phyloP scores from a whole-genome alignment of 2,113 vertebrate species.

The Melanerpes aurifrons region DNA sequence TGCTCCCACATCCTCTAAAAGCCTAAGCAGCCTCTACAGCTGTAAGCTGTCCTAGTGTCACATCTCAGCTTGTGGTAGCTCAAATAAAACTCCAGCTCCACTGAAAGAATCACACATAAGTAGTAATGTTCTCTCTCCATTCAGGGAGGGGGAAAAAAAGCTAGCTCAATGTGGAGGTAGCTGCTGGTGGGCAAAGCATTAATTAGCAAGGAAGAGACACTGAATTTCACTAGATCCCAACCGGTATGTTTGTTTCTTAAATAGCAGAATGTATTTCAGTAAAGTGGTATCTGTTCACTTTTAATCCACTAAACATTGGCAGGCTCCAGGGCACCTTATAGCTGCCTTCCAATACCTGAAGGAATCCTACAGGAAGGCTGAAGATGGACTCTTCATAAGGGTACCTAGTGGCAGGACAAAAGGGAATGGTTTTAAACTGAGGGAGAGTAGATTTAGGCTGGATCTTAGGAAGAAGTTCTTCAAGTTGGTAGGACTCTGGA shows the following conservation, averaged over 20 bases:
- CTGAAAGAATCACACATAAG: background rate
- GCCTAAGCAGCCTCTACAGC: background rate
- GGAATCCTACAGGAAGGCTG: too few species aligned
- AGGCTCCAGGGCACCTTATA: too few species aligned
- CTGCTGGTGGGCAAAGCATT: slow-evolving; percentile 2
- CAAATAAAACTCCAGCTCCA: background rate
- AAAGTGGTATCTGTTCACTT: background rate
- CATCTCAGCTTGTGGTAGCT: background rate
- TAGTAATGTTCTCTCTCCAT: background rate
- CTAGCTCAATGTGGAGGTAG: background rate
- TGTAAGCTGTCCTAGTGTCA: background rate
- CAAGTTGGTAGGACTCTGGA: too few species aligned
- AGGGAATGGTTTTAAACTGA: too few species aligned
- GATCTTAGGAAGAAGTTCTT: too few species aligned
- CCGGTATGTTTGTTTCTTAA: slow-evolving; percentile 46
- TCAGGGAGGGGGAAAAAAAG: background rate
- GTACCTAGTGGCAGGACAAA: too few species aligned
- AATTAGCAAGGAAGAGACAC: slow-evolving; percentile 15
- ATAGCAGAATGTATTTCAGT: background rate
- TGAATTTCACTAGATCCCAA: slow-evolving; percentile 21
- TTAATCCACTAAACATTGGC: background rate
- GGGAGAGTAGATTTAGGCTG: too few species aligned
- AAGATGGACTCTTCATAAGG: too few species aligned
- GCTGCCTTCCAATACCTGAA: too few species aligned
- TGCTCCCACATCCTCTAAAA: background rate